Percentiles rank a stretch among this genome's conserved stretches.
phyloP scores from a whole-genome alignment of 2,888 invertebrate genomes.

The Zygogramma bicolorata region DNA sequence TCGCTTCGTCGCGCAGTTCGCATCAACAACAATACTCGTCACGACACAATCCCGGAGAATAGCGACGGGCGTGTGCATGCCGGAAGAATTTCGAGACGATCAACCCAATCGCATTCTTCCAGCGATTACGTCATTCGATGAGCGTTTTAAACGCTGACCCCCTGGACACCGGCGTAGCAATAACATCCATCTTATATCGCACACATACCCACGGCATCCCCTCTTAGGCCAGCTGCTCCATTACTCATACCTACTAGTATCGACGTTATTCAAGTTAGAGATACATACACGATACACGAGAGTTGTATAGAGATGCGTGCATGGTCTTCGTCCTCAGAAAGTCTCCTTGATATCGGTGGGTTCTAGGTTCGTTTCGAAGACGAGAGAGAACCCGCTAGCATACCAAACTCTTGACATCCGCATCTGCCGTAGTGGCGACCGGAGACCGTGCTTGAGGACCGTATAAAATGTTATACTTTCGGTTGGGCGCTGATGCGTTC shows the following conservation, averaged over 20 bases:
- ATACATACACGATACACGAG: too few relatives aligned
- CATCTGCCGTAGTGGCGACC: constrained; percentile 23
- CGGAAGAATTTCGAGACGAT: too few relatives aligned
- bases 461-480: constrained; percentile 13
- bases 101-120: background rate
- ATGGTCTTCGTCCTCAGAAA: too few relatives aligned
- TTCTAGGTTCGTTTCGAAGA: background rate
- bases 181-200: constrained; percentile 1
- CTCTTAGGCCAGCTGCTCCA: background rate
- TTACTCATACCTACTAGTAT: background rate
- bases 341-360: background rate
- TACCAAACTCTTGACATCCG: constrained; percentile 59
- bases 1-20: too few relatives aligned
- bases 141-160: background rate
- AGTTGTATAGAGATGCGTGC: too few relatives aligned
- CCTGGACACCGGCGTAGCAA: background rate
- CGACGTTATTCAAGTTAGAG: background rate
- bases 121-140: background rate
- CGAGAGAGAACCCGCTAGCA: constrained; percentile 23
- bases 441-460: background rate
- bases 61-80: background rate
- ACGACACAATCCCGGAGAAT: background rate
- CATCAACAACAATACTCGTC: background rate
- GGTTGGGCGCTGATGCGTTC: background rate
- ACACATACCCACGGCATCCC: constrained; percentile 3